Base-by-base conservation (phyloP, 1,140 invertebrate genomes). In the Nephila pilipes region DNA sequence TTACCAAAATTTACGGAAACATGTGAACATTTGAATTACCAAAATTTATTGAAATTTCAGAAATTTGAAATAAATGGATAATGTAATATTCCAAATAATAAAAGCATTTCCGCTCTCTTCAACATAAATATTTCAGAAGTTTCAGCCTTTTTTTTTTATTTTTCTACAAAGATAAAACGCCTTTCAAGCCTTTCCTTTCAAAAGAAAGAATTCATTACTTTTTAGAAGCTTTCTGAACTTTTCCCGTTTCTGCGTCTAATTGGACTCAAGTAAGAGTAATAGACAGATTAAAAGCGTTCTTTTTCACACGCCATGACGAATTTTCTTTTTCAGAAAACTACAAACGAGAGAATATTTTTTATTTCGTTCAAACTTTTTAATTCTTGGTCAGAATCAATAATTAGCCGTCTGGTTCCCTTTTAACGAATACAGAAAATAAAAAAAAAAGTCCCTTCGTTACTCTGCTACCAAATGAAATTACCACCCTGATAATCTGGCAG, bases 251-350 rank as follows among this genome's bases (percentile, higher is more conserved):
- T 36, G 8, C 69, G 5, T 75, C 69, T 75, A 75, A 75, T 75
- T 75, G 69, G 69, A 75, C 25, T 16, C 29, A 75, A 75, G 69
- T 75, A 75, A 75, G 29, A 75, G 25, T 75, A 75, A 75, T 75
- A 32, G 69, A 75, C 69, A 36, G 29, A 75, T 75, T 75, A 75
- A 75, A 75, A 75, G 69, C 32, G 69, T 75, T 75, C 69, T 75
- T 75, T 75, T 75, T 75, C 69, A 75, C 29, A 75, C 69, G 32
- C 10, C 2, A 32, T 1, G 69, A 29, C 29, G 18, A 32, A 36
- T 36, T 75, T 65, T 58, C 57, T 58, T 65, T 14, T 75, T 75
- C 29, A 58, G 57, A 22, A 60, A 60, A 60, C 58, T 60, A 18
- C 58, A 60, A 60, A 22, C 16, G 58, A 22, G 22, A 18, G 58